Evolutionary conservation across 2,888 invertebrate species (phyloP).

Genomic region (Andricus quercusramuli): DNA sequence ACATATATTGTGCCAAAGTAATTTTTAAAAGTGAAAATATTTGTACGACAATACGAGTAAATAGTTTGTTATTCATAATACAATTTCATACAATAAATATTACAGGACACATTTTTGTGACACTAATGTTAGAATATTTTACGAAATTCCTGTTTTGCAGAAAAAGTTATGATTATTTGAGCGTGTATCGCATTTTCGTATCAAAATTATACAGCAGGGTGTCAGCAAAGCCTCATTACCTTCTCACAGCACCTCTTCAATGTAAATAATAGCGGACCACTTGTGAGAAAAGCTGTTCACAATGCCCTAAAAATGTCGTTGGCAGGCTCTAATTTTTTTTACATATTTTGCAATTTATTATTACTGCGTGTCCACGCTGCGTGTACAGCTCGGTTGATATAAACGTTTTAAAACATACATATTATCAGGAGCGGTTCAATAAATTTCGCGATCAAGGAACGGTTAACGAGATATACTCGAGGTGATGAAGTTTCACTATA

Average conservation of each 20-base stretch:
- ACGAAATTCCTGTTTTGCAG: neutral
- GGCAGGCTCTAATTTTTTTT: neutral
- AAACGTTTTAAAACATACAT: constrained; percentile 2
- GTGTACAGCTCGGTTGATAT: constrained; percentile 13
- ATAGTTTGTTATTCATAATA: too few relatives aligned
- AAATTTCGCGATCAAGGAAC: constrained; percentile 27
- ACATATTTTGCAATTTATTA: constrained; percentile 6
- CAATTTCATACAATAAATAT: too few relatives aligned
- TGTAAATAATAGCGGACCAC: constrained; percentile 7
- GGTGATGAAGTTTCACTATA: constrained; percentile 10
- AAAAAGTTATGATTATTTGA: neutral
- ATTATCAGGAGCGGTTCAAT: constrained; percentile 25
- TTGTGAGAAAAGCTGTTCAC: constrained; percentile 17
- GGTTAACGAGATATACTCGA: constrained; percentile 12
- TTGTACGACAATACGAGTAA: too few relatives aligned
- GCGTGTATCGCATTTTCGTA: neutral
- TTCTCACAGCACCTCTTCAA: neutral
- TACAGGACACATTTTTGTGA: neutral
- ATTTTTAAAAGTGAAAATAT: too few relatives aligned
- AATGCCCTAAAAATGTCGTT: constrained; percentile 4
- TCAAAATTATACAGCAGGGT: neutral
- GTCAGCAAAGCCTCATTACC: neutral
- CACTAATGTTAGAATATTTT: neutral
- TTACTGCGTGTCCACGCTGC: neutral
- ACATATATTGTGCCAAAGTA: neutral